Percentiles rank a stretch among this genome's conserved stretches.
phyloP scores from a whole-genome alignment of 2,797 vertebrate species.

The Diglossa cyanea region DNA sequence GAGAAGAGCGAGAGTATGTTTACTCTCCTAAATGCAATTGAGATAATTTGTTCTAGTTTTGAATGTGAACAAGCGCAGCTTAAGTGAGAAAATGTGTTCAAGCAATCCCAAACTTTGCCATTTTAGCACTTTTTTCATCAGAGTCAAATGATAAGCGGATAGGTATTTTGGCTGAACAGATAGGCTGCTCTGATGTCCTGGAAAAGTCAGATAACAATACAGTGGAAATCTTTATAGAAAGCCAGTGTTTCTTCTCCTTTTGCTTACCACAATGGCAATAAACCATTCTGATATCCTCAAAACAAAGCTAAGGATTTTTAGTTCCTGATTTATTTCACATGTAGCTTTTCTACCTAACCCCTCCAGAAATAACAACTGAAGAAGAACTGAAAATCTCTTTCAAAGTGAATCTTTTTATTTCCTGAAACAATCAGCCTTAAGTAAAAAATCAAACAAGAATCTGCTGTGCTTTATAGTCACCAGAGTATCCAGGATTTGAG shows the following conservation, averaged over 20 bases:
- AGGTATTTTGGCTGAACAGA: not conserved
- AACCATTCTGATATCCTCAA: not conserved
- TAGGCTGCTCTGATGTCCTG: not conserved
- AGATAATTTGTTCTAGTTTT: not conserved
- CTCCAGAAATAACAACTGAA: not conserved
- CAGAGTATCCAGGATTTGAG: not conserved
- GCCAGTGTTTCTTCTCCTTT: not conserved
- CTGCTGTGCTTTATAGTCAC: not conserved
- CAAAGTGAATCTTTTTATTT: conserved; percentile 4
- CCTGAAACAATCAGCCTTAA: not conserved
- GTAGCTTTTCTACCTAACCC: not conserved
- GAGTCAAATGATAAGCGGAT: not conserved
- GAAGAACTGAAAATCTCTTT: not conserved
- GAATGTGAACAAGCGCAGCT: not conserved
- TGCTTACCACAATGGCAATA: not conserved
- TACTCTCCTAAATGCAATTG: not conserved
- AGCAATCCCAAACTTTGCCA: not conserved
- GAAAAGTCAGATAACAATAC: not conserved
- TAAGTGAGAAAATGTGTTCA: not conserved
- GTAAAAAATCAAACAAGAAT: not conserved
- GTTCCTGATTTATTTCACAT: not conserved
- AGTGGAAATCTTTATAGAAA: not conserved
- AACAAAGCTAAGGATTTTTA: conserved; percentile 8
- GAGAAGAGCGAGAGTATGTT: not conserved
- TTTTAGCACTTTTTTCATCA: not conserved